These are phyloP conservation scores for Rotaria magnacalcarata DNA, from an alignment of 2,888 invertebrate species.

Conservation along the genomic window DNA sequence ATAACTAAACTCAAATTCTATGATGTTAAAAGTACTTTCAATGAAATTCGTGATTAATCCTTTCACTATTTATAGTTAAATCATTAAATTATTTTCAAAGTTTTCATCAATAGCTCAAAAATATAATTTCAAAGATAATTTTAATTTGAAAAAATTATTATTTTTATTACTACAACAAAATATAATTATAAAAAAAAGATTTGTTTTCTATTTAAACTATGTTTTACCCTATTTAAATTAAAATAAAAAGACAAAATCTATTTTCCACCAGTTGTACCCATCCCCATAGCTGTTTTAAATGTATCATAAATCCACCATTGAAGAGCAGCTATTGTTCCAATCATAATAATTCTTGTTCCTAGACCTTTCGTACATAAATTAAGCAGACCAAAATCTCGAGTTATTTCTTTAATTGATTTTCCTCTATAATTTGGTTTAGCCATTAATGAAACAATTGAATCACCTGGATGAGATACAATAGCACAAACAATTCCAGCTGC, in stretches of 20 bases:
- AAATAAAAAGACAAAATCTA: neutral
- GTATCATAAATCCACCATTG: conserved; percentile 26
- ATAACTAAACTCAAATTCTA: no score
- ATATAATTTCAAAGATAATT: no score
- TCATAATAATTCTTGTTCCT: neutral
- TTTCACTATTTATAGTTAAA: no score
- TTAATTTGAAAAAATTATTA: no score
- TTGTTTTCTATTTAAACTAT: no score
- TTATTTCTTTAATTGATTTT: neutral
- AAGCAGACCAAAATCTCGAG: neutral
- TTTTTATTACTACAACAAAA: no score
- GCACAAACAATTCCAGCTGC: neutral
- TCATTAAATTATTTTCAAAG: no score
- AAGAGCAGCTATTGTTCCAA: neutral
- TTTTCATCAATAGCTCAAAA: no score
- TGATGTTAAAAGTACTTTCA: no score
- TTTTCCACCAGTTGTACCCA: conserved; percentile 7
- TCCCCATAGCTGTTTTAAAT: neutral
- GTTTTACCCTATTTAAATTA: no score
- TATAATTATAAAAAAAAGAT: no score
- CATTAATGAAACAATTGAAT: conserved; percentile 12
- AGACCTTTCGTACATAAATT: neutral
- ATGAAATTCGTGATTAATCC: no score
- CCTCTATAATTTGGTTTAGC: neutral
- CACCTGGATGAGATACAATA: neutral